Percentiles rank a stretch among this genome's conserved stretches.
These are phyloP conservation scores for Malthinus flaveolus DNA, from an alignment of 2,888 invertebrate genomes.

Conservation along the genomic window DNA sequence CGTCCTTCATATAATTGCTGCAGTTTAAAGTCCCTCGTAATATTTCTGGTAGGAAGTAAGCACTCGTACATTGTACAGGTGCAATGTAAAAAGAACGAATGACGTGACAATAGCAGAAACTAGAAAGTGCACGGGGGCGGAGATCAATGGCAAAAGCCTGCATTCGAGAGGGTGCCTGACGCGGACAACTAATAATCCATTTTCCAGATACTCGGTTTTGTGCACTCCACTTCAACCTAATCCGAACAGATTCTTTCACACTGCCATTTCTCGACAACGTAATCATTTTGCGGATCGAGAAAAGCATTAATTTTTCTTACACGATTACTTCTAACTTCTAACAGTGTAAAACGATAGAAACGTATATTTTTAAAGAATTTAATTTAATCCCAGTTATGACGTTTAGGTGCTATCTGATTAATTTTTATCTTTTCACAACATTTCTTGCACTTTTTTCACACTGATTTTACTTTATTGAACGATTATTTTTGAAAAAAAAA, in stretches of 20 bases:
- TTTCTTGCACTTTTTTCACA: background rate
- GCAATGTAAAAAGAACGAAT: constrained; percentile 21
- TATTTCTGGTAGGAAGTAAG: too few species aligned
- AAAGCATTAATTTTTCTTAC: constrained; percentile 33
- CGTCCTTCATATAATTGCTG: constrained; percentile 6
- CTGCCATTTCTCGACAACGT: constrained; percentile 35
- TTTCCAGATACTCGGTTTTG: constrained; percentile 38
- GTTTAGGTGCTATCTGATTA: background rate
- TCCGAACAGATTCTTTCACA: constrained; percentile 27
- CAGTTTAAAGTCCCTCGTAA: background rate
- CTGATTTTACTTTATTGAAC: constrained; percentile 7
- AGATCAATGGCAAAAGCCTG: constrained; percentile 35
- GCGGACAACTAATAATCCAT: constrained; percentile 43
- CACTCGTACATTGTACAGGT: constrained; percentile 20
- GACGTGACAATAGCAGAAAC: constrained; percentile 34
- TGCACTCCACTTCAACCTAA: constrained; percentile 26
- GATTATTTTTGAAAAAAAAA: constrained; percentile 17
- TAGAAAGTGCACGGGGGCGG: constrained; percentile 32
- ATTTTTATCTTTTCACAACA: background rate
- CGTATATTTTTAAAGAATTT: constrained; percentile 31
- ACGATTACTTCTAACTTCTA: constrained; percentile 19
- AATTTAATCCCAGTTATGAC: constrained; percentile 4
- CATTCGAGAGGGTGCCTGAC: constrained; percentile 35
- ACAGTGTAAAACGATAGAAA: constrained; percentile 29
- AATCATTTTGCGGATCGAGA: constrained; percentile 34